These are phyloP conservation scores for Lepisosteus osseus DNA, from an alignment of 2,113 vertebrate species.

Conservation along the genomic window DNA sequence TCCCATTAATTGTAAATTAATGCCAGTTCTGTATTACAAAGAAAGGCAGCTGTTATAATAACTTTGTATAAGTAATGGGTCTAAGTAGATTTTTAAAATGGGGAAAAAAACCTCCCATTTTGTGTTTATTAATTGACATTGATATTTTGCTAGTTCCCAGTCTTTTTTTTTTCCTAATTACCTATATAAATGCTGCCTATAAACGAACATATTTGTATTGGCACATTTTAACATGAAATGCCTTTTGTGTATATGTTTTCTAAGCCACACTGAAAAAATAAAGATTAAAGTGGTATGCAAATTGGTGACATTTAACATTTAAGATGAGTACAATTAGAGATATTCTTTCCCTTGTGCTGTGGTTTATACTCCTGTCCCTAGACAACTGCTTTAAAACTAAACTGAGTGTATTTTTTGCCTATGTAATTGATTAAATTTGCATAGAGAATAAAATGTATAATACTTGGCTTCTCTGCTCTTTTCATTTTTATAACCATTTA, in stretches of 20 bases:
- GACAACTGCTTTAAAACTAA: constrained; percentile 17
- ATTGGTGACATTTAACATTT: constrained; percentile 21
- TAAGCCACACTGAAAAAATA: neutral
- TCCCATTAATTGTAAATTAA: too few species aligned
- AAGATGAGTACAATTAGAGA: constrained; percentile 4
- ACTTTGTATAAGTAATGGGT: too few species aligned
- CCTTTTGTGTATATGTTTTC: neutral
- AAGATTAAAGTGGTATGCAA: constrained; percentile 14
- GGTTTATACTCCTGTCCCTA: constrained; percentile 14
- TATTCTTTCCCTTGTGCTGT: constrained; percentile 10
- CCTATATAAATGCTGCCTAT: too few species aligned
- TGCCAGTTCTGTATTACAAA: too few species aligned
- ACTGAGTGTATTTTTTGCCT: neutral
- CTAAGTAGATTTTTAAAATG: too few species aligned
- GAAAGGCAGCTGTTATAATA: too few species aligned
- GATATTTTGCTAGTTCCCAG: too few species aligned
- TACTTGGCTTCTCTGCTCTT: neutral
- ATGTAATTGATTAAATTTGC: constrained; percentile 19
- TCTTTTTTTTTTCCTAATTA: too few species aligned
- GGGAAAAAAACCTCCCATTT: too few species aligned
- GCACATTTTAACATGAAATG: too few species aligned
- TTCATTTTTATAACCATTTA: constrained; percentile 5
- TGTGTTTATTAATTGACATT: too few species aligned
- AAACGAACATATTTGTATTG: too few species aligned
- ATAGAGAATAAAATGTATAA: constrained; percentile 10